Evolutionary conservation across 1,140 invertebrate genomes (phyloP).

Genomic region (Panulirus ornatus): DNA sequence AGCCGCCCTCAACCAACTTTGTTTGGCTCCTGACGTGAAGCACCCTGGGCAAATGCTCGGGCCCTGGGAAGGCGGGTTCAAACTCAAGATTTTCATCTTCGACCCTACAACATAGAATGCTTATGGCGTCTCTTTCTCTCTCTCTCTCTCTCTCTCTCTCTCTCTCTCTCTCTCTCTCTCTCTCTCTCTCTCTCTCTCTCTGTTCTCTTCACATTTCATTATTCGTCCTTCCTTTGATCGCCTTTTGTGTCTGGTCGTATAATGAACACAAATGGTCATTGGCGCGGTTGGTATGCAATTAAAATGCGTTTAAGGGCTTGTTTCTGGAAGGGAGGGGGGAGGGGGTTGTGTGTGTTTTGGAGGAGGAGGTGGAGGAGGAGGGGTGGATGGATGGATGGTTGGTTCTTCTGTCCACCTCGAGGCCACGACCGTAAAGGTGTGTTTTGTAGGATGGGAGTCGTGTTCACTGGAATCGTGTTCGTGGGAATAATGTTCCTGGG

Average conservation of each 20-base stretch:
- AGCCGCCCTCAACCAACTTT: slow-evolving; percentile 38
- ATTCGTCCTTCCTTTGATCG: not conserved
- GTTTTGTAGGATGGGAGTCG: too few relatives aligned
- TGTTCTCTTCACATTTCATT: not conserved
- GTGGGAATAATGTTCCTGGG: too few relatives aligned
- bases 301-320: not conserved
- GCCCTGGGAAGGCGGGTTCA: slow-evolving; percentile 57
- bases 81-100: slow-evolving; percentile 49
- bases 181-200: not conserved
- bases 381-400: too few relatives aligned
- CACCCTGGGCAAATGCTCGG: not conserved
- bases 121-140: not conserved
- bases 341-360: too few relatives aligned
- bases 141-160: not conserved
- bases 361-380: too few relatives aligned
- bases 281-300: slow-evolving; percentile 20
- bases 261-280: not conserved
- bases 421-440: too few relatives aligned
- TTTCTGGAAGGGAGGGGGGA: not conserved
- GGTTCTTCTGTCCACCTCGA: too few relatives aligned
- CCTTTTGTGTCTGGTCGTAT: not conserved
- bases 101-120: not conserved
- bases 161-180: slow-evolving; percentile 15
- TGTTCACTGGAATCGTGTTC: too few relatives aligned
- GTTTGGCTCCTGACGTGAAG: slow-evolving; percentile 20